Conservation (phyloP, 1,140 invertebrate genomes). For the Akabosia matsudoensis region DNA sequence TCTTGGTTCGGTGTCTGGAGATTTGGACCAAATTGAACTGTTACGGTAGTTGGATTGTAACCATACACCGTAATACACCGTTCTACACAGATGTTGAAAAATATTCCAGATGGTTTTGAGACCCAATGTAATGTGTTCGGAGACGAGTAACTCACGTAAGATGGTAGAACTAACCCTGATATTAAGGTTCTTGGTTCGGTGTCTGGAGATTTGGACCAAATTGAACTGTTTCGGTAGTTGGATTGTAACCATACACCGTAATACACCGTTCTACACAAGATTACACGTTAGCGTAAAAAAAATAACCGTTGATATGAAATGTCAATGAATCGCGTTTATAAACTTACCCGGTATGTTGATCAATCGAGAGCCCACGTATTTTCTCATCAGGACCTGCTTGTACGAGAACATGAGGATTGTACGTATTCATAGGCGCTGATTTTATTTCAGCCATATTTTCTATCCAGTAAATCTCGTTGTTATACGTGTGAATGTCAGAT, state of each 20-base stretch:
- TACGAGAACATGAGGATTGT: neutral
- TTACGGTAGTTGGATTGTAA: too few relatives aligned
- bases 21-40: too few relatives aligned
- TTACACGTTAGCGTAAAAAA: neutral
- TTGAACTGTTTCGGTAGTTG: neutral
- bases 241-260: too few relatives aligned
- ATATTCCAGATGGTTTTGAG: conserved; percentile 11
- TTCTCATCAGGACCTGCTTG: neutral
- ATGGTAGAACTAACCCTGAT: too few relatives aligned
- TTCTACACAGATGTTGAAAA: neutral
- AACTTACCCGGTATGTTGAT: neutral
- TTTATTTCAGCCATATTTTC: neutral
- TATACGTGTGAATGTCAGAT: neutral
- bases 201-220: too few relatives aligned
- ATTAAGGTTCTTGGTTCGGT: too few relatives aligned
- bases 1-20: too few relatives aligned
- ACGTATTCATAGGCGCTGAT: neutral
- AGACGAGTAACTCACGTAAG: too few relatives aligned
- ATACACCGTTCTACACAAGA: neutral
- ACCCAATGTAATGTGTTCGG: too few relatives aligned
- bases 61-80: too few relatives aligned
- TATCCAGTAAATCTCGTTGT: neutral
- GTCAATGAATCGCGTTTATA: neutral
- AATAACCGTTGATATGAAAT: neutral
- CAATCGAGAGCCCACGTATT: neutral